Conservation (phyloP, 2,797 vertebrate genomes). For the Poeciliopsis turneri region DNA sequence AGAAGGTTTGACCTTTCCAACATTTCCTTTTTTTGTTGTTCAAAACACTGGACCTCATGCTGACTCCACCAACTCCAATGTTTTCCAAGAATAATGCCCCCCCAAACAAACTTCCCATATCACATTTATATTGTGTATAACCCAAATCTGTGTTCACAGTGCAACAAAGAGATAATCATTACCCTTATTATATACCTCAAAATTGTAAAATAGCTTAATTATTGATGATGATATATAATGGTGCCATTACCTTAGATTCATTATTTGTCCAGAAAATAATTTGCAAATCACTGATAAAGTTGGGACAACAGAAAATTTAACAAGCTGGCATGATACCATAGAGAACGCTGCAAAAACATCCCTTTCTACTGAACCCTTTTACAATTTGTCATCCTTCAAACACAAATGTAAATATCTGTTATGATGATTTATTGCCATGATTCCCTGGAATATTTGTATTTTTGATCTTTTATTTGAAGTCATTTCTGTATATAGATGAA, state of each 20-base stretch:
- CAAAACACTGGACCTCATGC: not conserved
- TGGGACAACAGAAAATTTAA: not conserved
- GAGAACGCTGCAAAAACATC: not conserved
- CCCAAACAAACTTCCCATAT: not conserved
- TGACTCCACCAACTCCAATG: not conserved
- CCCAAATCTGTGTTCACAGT: not conserved
- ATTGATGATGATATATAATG: constrained; percentile 3
- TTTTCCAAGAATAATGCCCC: not conserved
- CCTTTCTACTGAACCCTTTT: not conserved
- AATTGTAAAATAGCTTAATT: not conserved
- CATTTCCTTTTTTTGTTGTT: not conserved
- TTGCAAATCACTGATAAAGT: not conserved
- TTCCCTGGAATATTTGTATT: not conserved
- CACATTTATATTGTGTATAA: not conserved
- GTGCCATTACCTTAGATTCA: constrained; percentile 13
- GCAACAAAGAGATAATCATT: not conserved
- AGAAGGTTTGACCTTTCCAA: not conserved
- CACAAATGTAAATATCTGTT: not conserved
- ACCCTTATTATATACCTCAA: not conserved
- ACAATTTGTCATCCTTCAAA: not conserved
- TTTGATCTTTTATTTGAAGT: not conserved
- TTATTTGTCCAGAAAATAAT: constrained; percentile 16
- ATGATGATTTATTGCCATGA: not conserved
- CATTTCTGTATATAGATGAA: not conserved
- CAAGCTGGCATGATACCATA: not conserved